Conservation (phyloP, 2,888 invertebrate species). For the Trissolcus brochymenae region DNA sequence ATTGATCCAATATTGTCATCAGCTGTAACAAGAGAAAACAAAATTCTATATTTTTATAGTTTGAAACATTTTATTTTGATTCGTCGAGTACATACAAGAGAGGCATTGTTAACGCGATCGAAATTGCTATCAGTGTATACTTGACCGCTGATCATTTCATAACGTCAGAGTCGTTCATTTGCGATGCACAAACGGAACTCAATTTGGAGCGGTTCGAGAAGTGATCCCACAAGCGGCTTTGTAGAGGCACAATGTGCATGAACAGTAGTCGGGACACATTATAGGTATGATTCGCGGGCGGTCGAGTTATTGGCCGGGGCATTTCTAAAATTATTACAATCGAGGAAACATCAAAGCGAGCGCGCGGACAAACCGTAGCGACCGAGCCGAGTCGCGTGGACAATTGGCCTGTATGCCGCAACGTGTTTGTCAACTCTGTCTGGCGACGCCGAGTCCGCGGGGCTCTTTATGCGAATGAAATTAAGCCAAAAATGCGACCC, state of each 20-base stretch:
- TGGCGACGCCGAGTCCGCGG: slow-evolving; percentile 32
- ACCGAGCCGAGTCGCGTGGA: slow-evolving; percentile 2
- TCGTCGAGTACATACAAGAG: too few relatives aligned
- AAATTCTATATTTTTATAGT: neutral
- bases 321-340: slow-evolving; percentile 64
- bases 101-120: too few relatives aligned
- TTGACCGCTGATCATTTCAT: neutral
- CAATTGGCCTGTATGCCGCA: slow-evolving; percentile 38
- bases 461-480: slow-evolving; percentile 72
- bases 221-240: slow-evolving; percentile 43
- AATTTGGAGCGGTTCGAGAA: slow-evolving; percentile 31
- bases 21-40: too few relatives aligned
- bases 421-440: slow-evolving; percentile 51
- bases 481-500: slow-evolving; percentile 73
- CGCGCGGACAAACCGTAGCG: slow-evolving; percentile 4
- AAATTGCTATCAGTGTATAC: slow-evolving; percentile 8
- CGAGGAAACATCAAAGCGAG: slow-evolving; percentile 57
- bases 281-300: slow-evolving; percentile 22
- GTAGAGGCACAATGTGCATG: slow-evolving; percentile 5
- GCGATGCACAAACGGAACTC: slow-evolving; percentile 20
- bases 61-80: neutral
- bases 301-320: slow-evolving; percentile 43
- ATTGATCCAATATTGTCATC: too few relatives aligned
- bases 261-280: slow-evolving; percentile 16
- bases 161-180: slow-evolving; percentile 16